phyloP scores from a whole-genome alignment of 2,113 vertebrate genomes.

The Apistogramma diplotaenia region DNA sequence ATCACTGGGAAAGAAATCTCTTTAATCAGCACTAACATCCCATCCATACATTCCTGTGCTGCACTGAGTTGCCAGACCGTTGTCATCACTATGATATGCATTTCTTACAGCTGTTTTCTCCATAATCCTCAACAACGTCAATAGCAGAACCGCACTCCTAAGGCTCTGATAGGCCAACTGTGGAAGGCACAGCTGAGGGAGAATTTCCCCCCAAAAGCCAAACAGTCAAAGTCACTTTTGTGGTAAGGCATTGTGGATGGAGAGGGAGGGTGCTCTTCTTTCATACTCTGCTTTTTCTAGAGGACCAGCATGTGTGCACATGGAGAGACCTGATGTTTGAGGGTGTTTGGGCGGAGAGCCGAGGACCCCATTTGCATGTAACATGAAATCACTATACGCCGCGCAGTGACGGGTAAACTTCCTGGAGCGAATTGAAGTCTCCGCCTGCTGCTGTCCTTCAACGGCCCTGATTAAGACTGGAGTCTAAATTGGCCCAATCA shows the following conservation, averaged over 20 bases:
- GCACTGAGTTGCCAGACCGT: slow-evolving; percentile 48
- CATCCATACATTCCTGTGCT: slow-evolving; percentile 41
- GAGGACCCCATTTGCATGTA: slow-evolving; percentile 24
- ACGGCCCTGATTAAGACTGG: slow-evolving; percentile 61
- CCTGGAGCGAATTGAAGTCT: not conserved
- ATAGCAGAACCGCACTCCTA: slow-evolving; percentile 27
- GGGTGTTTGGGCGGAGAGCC: slow-evolving; percentile 17
- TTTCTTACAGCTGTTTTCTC: slow-evolving; percentile 41
- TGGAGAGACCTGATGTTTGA: slow-evolving; percentile 19
- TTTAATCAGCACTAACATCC: slow-evolving; percentile 63
- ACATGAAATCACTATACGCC: slow-evolving; percentile 42
- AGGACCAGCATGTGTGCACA: not conserved
- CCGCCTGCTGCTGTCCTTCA: slow-evolving; percentile 43
- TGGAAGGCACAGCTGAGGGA: not conserved
- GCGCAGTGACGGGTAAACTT: slow-evolving; percentile 1
- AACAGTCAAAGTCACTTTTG: slow-evolving; percentile 2
- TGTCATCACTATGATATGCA: slow-evolving; percentile 50
- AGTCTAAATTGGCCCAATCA: slow-evolving; percentile 56
- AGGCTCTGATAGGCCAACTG: slow-evolving; percentile 5
- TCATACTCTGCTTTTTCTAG: not conserved
- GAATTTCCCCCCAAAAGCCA: not conserved
- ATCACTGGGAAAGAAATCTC: not conserved
- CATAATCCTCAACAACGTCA: slow-evolving; percentile 21
- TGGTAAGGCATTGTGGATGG: not conserved
- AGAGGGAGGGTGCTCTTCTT: slow-evolving; percentile 1